phyloP scores from a whole-genome alignment of 92 coral and sea anemone genomes.

The Galaxea fascicularis region DNA sequence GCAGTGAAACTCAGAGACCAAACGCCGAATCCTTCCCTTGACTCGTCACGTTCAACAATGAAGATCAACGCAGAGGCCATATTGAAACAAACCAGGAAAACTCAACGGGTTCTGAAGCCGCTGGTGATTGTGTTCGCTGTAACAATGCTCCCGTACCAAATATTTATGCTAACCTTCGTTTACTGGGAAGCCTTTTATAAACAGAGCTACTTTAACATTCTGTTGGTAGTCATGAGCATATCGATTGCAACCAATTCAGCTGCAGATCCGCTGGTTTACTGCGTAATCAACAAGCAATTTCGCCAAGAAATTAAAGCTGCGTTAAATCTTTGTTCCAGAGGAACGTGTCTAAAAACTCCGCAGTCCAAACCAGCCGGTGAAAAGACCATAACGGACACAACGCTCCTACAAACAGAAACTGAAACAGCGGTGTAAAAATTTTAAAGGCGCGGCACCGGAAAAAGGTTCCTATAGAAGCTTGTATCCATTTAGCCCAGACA shows the following conservation, averaged over 20 bases:
- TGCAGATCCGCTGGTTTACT: slow-evolving; percentile 71
- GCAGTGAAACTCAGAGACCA: neutral
- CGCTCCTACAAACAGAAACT: too few species aligned
- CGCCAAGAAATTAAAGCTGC: slow-evolving; percentile 10
- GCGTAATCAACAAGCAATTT: slow-evolving; percentile 58
- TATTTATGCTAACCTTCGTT: slow-evolving; percentile 33
- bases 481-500: too few species aligned
- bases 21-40: neutral
- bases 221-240: slow-evolving; percentile 6
- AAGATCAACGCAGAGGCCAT: slow-evolving; percentile 40
- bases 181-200: slow-evolving; percentile 10
- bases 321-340: too few species aligned
- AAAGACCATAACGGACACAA: too few species aligned
- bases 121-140: slow-evolving; percentile 64
- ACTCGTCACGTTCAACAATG: slow-evolving; percentile 12
- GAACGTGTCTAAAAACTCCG: too few species aligned
- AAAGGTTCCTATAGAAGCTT: too few species aligned
- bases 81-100: slow-evolving; percentile 33
- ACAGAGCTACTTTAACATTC: neutral
- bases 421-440: too few species aligned
- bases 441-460: too few species aligned
- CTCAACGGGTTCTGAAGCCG: slow-evolving; percentile 64
- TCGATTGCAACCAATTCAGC: slow-evolving; percentile 57
- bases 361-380: too few species aligned
- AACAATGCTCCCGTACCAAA: slow-evolving; percentile 71